Percentiles rank a stretch among this genome's conserved stretches.
phyloP scores from a whole-genome alignment of 2,797 vertebrate species.

The Limosa lapponica region DNA sequence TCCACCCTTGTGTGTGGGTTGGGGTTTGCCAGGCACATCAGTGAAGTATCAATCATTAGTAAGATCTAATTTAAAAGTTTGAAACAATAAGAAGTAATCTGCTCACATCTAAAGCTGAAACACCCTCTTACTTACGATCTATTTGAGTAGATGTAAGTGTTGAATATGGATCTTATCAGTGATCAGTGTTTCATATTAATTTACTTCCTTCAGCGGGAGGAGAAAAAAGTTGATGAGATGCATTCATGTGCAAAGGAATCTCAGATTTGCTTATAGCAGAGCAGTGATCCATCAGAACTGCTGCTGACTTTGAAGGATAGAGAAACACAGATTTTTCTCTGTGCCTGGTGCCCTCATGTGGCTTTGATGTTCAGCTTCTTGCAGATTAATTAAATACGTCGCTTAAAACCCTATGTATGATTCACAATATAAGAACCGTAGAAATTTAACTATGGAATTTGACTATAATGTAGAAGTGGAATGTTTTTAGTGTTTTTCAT shows the following conservation, averaged over 20 bases:
- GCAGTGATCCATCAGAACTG: not conserved
- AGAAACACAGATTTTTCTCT: conserved; percentile 37
- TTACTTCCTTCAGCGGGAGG: not conserved
- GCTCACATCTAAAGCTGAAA: not conserved
- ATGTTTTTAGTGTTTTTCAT: not conserved
- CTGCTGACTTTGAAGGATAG: not conserved
- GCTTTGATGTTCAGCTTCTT: conserved; percentile 53
- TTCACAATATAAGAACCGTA: not conserved
- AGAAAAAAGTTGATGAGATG: not conserved
- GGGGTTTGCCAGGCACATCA: not conserved
- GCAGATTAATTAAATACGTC: not conserved
- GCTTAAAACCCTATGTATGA: not conserved
- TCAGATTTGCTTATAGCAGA: not conserved
- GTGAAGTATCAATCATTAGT: not conserved
- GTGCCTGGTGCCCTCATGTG: conserved; percentile 72
- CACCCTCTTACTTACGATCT: not conserved
- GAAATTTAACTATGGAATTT: conserved; percentile 41
- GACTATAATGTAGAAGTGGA: not conserved
- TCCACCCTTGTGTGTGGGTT: not conserved
- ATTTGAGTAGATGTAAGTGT: not conserved
- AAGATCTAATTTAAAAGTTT: not conserved
- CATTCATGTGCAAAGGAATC: not conserved
- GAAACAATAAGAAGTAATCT: not conserved
- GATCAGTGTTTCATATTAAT: not conserved
- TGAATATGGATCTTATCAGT: not conserved